phyloP scores from a whole-genome alignment of 2,797 vertebrate genomes.

The Hephaestus fuliginosus region DNA sequence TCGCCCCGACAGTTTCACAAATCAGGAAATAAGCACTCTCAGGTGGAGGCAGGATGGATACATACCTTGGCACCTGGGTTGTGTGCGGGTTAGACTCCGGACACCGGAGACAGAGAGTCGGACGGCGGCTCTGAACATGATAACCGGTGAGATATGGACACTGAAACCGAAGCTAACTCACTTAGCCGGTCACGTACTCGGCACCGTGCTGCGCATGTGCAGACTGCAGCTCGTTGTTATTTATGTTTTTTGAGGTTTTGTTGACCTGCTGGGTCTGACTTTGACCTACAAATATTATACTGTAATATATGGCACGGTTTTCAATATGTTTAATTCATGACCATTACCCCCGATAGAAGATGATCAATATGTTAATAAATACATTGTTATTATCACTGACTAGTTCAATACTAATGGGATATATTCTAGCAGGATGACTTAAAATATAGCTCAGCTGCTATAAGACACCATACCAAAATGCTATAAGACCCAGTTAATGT shows the following conservation, averaged over 20 bases:
- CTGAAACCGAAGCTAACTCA: slow-evolving; percentile 20
- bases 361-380: not conserved
- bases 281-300: slow-evolving; percentile 23
- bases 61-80: slow-evolving; percentile 79
- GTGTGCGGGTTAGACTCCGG: slow-evolving; percentile 80
- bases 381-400: not conserved
- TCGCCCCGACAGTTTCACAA: not conserved
- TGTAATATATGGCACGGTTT: too few species aligned
- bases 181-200: slow-evolving; percentile 34
- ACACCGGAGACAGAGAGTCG: slow-evolving; percentile 85
- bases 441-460: not conserved
- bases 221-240: not conserved
- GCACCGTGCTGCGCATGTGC: slow-evolving; percentile 62
- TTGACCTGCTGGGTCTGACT: slow-evolving; percentile 19
- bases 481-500: not conserved
- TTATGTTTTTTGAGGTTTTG: not conserved
- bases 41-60: rapidly evolving
- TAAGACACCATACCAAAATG: not conserved
- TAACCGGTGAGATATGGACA: slow-evolving; percentile 47
- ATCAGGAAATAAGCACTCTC: not conserved
- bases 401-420: not conserved
- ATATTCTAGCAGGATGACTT: not conserved
- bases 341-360: too few species aligned
- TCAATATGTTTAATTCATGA: too few species aligned
- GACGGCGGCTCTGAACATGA: slow-evolving; percentile 87